phyloP scores from a whole-genome alignment of 2,797 vertebrate species.

The Alca torda region DNA sequence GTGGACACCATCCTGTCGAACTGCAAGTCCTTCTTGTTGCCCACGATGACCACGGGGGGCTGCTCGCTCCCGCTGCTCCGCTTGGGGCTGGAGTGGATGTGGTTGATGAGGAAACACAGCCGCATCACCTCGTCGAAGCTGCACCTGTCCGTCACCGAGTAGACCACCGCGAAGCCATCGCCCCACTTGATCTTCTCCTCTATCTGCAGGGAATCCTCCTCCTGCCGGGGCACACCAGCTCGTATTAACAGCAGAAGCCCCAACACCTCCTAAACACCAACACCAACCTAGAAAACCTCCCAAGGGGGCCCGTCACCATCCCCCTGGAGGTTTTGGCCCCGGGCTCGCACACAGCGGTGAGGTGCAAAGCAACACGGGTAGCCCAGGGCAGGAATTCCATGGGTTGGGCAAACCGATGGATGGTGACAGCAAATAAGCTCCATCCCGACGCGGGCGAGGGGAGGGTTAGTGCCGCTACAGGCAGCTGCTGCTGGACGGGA shows the following conservation, averaged over 20 bases:
- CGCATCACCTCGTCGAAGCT: conserved; percentile 84
- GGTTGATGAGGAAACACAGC: conserved; percentile 81
- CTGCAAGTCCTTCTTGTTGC: conserved; percentile 83
- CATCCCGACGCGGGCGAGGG: fast-evolving
- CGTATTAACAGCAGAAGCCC: fast-evolving
- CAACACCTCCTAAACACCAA: fast-evolving
- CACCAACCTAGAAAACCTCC: fast-evolving
- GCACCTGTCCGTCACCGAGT: conserved; percentile 82
- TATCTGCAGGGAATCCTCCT: conserved; percentile 82
- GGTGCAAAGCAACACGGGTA: fast-evolving
- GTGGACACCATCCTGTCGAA: conserved; percentile 82
- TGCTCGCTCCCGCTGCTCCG: conserved; percentile 58
- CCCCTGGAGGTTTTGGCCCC: background rate
- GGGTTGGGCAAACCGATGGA: background rate
- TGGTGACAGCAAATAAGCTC: background rate
- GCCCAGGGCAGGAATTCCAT: background rate
- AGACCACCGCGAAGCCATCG: conserved; percentile 79
- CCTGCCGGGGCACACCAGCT: conserved; percentile 27
- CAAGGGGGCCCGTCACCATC: fast-evolving
- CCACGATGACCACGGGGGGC: conserved; percentile 77
- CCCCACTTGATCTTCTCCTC: conserved; percentile 86
- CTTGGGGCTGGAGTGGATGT: conserved; percentile 72
- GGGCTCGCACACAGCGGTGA: background rate
- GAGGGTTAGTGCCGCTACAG: background rate
- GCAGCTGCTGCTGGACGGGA: background rate